phyloP scores from a whole-genome alignment of 2,888 invertebrate genomes.

The Mimumesa dahlbomi region DNA sequence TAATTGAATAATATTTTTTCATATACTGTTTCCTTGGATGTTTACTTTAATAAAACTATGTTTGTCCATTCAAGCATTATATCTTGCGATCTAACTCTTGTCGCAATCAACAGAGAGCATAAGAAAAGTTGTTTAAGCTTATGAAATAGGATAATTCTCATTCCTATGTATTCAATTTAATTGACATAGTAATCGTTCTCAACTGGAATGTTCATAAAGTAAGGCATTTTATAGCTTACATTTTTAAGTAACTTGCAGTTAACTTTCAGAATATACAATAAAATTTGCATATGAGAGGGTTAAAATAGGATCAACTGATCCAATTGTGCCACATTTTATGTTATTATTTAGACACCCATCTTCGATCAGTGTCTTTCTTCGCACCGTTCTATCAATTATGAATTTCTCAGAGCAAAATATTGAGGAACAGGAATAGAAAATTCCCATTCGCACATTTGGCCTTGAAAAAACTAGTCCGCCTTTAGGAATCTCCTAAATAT shows the following conservation, averaged over 20 bases:
- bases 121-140: constrained; percentile 23
- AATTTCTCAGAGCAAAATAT: constrained; percentile 33
- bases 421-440: constrained; percentile 33
- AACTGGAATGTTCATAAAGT: constrained; percentile 51
- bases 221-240: constrained; percentile 25
- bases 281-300: constrained; percentile 61
- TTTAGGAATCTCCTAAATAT: constrained; percentile 42
- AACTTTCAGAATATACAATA: constrained; percentile 40
- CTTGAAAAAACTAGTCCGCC: constrained; percentile 54
- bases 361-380: constrained; percentile 22
- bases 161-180: constrained; percentile 46
- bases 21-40: not conserved
- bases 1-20: constrained; percentile 22
- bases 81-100: not conserved
- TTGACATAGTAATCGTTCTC: constrained; percentile 47
- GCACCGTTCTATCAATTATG: constrained; percentile 20
- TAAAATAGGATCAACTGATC: constrained; percentile 43
- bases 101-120: constrained; percentile 8
- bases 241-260: constrained; percentile 32
- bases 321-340: constrained; percentile 31
- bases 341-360: constrained; percentile 24
- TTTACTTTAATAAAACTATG: constrained; percentile 12
- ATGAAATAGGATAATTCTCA: constrained; percentile 26
- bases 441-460: constrained; percentile 44
- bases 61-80: not conserved